Conservation (phyloP, 2,113 vertebrate genomes). For the Rattus rattus region DNA sequence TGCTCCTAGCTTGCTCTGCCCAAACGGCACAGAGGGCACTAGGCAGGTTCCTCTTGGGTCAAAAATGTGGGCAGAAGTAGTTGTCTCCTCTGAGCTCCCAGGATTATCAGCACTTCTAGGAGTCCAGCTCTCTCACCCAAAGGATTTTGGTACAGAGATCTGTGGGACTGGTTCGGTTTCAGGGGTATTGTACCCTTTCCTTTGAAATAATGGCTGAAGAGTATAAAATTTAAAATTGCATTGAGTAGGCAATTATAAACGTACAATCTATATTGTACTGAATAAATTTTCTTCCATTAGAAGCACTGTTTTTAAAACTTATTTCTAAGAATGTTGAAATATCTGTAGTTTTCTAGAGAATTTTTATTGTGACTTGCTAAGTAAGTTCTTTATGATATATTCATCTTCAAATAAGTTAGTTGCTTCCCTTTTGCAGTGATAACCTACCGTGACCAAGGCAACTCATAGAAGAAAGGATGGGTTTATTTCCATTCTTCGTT, state of each 20-base stretch:
- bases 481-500: neutral
- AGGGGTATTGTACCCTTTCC: too few relatives aligned
- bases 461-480: neutral
- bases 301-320: neutral
- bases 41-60: too few relatives aligned
- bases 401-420: neutral
- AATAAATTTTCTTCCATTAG: too few relatives aligned
- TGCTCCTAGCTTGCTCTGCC: too few relatives aligned
- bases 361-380: slow-evolving; percentile 17
- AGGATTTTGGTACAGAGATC: too few relatives aligned
- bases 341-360: neutral
- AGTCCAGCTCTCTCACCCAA: too few relatives aligned
- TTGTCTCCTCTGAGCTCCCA: too few relatives aligned
- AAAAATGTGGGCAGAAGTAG: too few relatives aligned
- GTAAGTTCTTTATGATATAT: neutral
- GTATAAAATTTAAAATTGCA: neutral
- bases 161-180: too few relatives aligned
- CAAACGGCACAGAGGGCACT: too few relatives aligned
- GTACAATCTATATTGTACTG: too few relatives aligned
- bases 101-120: too few relatives aligned
- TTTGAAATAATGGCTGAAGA: neutral
- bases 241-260: neutral
- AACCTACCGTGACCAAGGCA: neutral
- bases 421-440: neutral
- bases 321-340: neutral